These are phyloP conservation scores for Girardinichthys multiradiatus DNA, from an alignment of 2,113 vertebrate genomes.

Conservation along the genomic window DNA sequence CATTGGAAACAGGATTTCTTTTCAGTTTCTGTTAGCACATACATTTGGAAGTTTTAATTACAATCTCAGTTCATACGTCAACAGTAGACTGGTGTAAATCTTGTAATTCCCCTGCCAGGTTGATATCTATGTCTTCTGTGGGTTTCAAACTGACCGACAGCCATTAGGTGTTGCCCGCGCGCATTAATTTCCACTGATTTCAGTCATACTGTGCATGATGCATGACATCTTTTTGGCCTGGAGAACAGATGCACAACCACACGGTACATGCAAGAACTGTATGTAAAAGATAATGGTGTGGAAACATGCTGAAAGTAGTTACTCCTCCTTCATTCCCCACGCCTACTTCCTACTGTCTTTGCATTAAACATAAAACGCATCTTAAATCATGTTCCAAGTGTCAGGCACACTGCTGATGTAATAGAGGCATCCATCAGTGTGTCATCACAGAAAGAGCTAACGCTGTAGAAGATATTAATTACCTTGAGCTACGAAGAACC, in stretches of 20 bases:
- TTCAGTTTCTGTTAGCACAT: no score
- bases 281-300: neutral
- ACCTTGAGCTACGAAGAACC: constrained; percentile 59
- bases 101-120: no score
- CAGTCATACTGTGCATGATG: no score
- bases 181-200: no score
- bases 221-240: neutral
- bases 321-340: neutral
- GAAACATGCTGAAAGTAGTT: neutral
- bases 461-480: constrained; percentile 77
- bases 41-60: no score
- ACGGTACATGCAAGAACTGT: neutral
- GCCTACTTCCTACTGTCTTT: constrained; percentile 2
- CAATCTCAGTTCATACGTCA: no score
- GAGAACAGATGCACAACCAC: no score
- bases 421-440: constrained; percentile 74
- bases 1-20: no score
- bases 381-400: constrained; percentile 44
- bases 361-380: constrained; percentile 47
- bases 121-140: no score
- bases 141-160: no score
- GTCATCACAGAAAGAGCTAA: constrained; percentile 47
- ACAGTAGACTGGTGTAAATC: no score
- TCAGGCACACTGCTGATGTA: constrained; percentile 45
- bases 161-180: no score